Base-by-base conservation (phyloP, 1,140 invertebrate genomes). In the Drosophila hydei region DNA sequence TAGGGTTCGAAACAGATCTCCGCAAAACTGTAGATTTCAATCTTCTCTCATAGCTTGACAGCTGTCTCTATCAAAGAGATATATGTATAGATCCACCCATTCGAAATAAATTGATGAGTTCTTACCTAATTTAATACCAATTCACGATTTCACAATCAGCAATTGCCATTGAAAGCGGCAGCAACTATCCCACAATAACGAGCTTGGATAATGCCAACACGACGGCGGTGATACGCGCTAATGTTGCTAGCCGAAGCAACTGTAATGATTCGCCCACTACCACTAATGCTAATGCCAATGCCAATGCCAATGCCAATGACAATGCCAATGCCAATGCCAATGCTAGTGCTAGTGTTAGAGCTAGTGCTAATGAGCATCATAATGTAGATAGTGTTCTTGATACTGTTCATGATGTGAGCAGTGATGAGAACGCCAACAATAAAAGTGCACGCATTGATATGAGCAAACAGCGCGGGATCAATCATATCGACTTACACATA, bases 151-250 rank as follows among this genome's bases (percentile, higher is more conserved):
- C 30, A 33, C 16, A 45, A 72, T 60, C 40, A 78, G 75, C 88
- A 56, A 74, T 90, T 45, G 72, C 77, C 40, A 71, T 91, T 47
- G 89, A 89, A 73, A 85, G 80, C 70, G 80, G 77, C 25, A 80
- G 74, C 30, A 80, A 73, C 30, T 91, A 90, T 54, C 30, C 78
- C 23, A 69, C 78, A 60, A 65, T 91, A 62, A 62, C 73, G 23
- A 72, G 61, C 62, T 38, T 91, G 71, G 90, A 91, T 38, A 83
- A 63, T 51, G 65, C 61, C 30, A 38, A 50, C 16, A 36, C 56
- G 18, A 30, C 61, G 6, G n/a, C 68, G 8, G 36, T 23, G n/a
- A 14, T 42, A n/a, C 55, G 60, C 14, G 55, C 16, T 4, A 67
- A 33, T 16, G 64, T 54, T 40, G 18, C 52, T 1, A 47, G 43